These are phyloP conservation scores for Copsychus sechellarum DNA, from an alignment of 2,113 vertebrate species.

Conservation along the genomic window DNA sequence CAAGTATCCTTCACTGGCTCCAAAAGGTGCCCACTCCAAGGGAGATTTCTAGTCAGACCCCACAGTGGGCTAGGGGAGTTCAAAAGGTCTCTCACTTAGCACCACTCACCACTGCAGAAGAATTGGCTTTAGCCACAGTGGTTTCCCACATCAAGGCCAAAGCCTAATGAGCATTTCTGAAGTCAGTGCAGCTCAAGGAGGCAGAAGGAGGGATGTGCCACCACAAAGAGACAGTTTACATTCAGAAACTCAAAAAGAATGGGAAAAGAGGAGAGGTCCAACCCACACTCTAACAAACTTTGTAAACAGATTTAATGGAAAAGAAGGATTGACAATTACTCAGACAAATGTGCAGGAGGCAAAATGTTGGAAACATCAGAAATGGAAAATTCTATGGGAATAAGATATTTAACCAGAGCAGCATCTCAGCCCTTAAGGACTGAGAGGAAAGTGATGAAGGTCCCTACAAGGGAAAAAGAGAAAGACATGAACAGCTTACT, in stretches of 20 bases:
- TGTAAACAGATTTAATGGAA: background rate
- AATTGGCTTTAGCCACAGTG: background rate
- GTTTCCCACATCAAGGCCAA: background rate
- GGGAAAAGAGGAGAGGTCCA: background rate
- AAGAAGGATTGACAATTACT: background rate
- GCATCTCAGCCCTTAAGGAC: background rate
- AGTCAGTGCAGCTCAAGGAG: rapidly evolving
- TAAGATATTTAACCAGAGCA: background rate
- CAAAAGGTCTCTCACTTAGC: background rate
- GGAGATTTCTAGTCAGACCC: background rate
- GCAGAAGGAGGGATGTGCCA: rapidly evolving
- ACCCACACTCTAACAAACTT: background rate
- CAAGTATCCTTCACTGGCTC: background rate
- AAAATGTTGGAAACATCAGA: background rate
- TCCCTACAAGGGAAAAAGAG: background rate
- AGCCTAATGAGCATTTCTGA: background rate
- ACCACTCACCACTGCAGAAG: background rate
- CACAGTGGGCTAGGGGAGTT: background rate
- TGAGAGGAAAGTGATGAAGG: background rate
- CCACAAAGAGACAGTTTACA: background rate
- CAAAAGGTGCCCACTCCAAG: rapidly evolving
- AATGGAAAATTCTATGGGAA: background rate
- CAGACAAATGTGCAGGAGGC: background rate
- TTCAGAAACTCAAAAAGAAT: background rate
- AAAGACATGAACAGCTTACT: background rate